Base-by-base conservation (phyloP, 2,888 invertebrate genomes). In the Dryocosmus kuriphilus region DNA sequence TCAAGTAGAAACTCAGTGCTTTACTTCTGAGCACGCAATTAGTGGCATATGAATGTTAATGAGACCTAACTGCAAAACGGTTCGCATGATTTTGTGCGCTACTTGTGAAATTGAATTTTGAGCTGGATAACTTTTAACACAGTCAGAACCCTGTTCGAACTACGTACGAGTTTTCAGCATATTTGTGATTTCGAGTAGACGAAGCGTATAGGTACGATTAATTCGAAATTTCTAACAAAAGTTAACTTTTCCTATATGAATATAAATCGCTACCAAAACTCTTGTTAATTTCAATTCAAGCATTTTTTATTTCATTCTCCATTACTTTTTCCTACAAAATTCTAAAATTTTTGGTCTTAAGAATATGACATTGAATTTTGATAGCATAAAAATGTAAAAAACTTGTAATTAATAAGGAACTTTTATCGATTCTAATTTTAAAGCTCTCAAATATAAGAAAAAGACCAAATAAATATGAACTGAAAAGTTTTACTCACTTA, bases 1-100 rank as follows among this genome's bases (percentile, higher is more conserved):
- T 67, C 67, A 46, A 46, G 67, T 46, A 41, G 46, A 46, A 67
- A 27, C 67, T 41, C 27, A 38, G 65, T 27, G 46, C 67, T 67
- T 67, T 19, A 27, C 67, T 67, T 46, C n/a, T 67, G 67, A 67
- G 46, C 24, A 46, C 41, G 46, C 67, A 67, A 67, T 67, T 67
- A 67, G 41, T 67, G 65, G 65, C 35, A 41, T 67, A 67, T 67
- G 46, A 67, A 67, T 67, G 67, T 46, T 67, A 67, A 67, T 46
- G 67, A 67, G 67, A 67, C 30, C 46, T 30, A 19, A 51, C 46
- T 46, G 30, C n/a, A 11, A 30, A 67, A 46, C 46, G 67, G 67
- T 67, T 67, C 67, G 27, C 67, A 67, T 67, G 46, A 67, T 46
- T 67, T 67, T 27, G 67, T 11, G 16, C 8, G 24, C 27, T 46